phyloP scores from a whole-genome alignment of 1,140 invertebrate genomes.

The Choristoneura fumiferana region DNA sequence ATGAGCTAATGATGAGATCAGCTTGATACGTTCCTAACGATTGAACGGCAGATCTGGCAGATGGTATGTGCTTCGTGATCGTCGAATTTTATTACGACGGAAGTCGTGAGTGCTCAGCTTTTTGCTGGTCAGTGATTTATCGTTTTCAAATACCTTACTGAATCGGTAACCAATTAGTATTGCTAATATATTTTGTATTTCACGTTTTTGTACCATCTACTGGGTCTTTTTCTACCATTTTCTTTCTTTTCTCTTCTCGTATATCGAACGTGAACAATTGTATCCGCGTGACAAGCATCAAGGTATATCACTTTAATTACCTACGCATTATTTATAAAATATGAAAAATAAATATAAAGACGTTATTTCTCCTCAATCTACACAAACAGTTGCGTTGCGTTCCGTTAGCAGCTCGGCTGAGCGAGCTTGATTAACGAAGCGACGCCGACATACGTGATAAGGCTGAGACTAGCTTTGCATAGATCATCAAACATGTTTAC shows the following conservation, averaged over 20 bases:
- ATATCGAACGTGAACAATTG: too few species aligned
- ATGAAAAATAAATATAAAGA: conserved; percentile 1
- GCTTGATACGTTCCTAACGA: background rate
- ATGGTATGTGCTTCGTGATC: conserved; percentile 8
- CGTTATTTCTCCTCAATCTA: background rate
- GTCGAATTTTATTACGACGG: background rate
- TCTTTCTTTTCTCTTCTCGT: too few species aligned
- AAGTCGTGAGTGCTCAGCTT: background rate
- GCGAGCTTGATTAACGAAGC: conserved; percentile 10
- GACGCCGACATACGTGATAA: conserved; percentile 3
- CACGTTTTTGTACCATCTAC: too few species aligned
- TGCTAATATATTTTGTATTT: too few species aligned
- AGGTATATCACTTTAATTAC: background rate
- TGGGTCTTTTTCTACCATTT: too few species aligned
- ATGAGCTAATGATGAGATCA: conserved; percentile 6
- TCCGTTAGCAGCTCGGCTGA: conserved; percentile 7
- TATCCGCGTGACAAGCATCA: background rate
- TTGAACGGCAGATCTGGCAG: background rate
- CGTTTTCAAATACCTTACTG: background rate
- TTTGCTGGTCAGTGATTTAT: conserved; percentile 3
- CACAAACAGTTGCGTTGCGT: background rate
- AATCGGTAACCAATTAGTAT: too few species aligned
- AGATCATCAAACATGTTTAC: conserved; percentile 3
- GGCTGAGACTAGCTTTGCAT: background rate
- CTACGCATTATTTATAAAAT: background rate